A percentile compares a stretch with the other conserved stretches of the same genome.
Conservation (phyloP, 2,888 invertebrate species). For the Parnassius smintheus region DNA sequence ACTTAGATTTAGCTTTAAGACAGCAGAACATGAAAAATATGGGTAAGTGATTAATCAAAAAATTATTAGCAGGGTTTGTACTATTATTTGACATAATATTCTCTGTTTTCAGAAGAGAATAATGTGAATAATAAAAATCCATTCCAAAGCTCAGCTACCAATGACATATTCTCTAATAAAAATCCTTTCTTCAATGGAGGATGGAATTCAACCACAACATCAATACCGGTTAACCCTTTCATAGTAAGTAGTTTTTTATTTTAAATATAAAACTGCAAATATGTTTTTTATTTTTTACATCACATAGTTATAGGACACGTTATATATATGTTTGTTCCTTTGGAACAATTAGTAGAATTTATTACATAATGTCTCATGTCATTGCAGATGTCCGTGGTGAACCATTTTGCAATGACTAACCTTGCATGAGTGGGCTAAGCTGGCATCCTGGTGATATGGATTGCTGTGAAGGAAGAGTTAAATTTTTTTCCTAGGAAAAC, state of each 20-base stretch:
- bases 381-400: too few relatives aligned
- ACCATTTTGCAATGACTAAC: too few relatives aligned
- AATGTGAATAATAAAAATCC: constrained; percentile 68
- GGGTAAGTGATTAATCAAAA: constrained; percentile 48
- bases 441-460: too few relatives aligned
- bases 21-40: constrained; percentile 77
- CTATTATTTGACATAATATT: constrained; percentile 6
- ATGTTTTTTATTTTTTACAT: too few relatives aligned
- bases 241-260: constrained; percentile 54
- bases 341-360: too few relatives aligned
- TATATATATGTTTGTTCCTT: too few relatives aligned
- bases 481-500: too few relatives aligned
- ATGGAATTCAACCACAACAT: constrained; percentile 54
- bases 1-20: constrained; percentile 90
- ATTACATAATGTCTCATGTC: too few relatives aligned
- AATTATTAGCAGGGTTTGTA: neutral
- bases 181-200: constrained; percentile 74
- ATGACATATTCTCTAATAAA: constrained; percentile 68
- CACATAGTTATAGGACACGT: too few relatives aligned
- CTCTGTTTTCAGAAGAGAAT: constrained; percentile 60
- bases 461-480: too few relatives aligned
- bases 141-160: constrained; percentile 70
- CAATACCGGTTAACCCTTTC: constrained; percentile 68
- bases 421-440: too few relatives aligned
- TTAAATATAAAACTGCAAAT: too few relatives aligned